Conservation (phyloP, 2,113 vertebrate species). For the Mormyrus iriodes region DNA sequence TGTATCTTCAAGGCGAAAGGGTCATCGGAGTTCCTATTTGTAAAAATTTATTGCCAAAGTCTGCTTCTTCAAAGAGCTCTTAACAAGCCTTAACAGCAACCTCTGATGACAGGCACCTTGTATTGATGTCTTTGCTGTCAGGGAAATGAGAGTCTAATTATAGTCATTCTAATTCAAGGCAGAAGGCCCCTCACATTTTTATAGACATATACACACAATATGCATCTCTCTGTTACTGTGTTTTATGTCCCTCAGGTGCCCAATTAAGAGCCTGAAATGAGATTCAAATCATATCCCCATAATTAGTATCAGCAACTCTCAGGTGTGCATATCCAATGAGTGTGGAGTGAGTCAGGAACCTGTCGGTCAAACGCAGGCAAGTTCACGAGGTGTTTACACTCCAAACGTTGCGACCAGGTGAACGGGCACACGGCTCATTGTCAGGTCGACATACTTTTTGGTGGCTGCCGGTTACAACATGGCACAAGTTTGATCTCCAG, state of each 20-base stretch:
- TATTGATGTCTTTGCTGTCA: conserved; percentile 38
- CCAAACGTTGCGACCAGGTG: not conserved
- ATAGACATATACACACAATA: conserved; percentile 35
- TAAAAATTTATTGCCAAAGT: conserved; percentile 22
- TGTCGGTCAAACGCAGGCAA: not conserved
- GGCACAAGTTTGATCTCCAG: conserved; percentile 63
- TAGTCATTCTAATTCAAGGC: conserved; percentile 39
- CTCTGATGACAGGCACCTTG: conserved; percentile 33
- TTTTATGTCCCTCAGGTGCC: conserved; percentile 39
- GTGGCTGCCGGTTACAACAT: conserved; percentile 34
- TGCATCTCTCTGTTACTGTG: conserved; percentile 33
- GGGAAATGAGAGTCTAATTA: conserved; percentile 43
- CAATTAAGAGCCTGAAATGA: conserved; percentile 30
- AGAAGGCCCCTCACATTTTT: conserved; percentile 40
- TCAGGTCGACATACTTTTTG: not conserved
- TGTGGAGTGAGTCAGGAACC: not conserved
- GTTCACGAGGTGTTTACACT: not conserved
- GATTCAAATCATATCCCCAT: conserved; percentile 28
- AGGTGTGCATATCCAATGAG: conserved; percentile 17
- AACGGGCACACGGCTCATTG: not conserved
- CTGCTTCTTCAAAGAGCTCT: conserved; percentile 27
- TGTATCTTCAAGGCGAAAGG: conserved; percentile 5
- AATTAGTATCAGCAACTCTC: conserved; percentile 28
- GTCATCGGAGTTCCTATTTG: conserved; percentile 22
- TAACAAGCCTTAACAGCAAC: conserved; percentile 27